Evolutionary conservation across 2,113 vertebrate genomes (phyloP).

Genomic region (Bathybates hornii): DNA sequence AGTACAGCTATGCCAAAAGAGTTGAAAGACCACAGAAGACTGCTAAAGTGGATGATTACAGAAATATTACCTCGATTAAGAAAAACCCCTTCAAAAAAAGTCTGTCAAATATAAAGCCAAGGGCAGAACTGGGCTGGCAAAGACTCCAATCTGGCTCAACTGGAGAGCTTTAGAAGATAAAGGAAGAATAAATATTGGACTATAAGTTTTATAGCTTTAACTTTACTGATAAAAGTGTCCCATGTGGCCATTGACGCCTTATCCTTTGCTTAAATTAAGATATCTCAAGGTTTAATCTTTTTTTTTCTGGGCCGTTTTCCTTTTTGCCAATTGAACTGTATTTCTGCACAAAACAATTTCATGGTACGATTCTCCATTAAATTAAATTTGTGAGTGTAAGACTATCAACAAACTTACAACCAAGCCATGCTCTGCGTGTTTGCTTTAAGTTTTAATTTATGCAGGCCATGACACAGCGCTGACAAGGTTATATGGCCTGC

Average conservation of each 20-base stretch:
- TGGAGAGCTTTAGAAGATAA: background rate
- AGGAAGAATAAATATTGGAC: background rate
- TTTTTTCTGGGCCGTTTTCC: background rate
- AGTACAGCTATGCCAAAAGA: background rate
- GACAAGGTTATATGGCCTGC: constrained; percentile 14
- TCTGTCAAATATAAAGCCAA: background rate
- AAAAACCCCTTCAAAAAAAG: background rate
- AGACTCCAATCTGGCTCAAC: background rate
- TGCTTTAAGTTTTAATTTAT: background rate
- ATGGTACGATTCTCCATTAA: background rate
- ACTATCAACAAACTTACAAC: background rate
- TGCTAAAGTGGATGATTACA: background rate
- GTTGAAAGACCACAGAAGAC: background rate
- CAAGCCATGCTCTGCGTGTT: background rate
- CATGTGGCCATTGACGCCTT: background rate
- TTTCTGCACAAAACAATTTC: background rate
- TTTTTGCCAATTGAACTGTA: background rate
- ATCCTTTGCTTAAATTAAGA: background rate
- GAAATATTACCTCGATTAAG: background rate
- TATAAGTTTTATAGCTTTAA: background rate
- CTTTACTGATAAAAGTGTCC: background rate
- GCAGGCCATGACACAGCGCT: background rate
- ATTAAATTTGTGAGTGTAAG: background rate
- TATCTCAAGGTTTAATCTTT: background rate
- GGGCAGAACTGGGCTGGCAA: background rate